phyloP scores from a whole-genome alignment of 2,888 invertebrate genomes.

The Phlogophora meticulosa region DNA sequence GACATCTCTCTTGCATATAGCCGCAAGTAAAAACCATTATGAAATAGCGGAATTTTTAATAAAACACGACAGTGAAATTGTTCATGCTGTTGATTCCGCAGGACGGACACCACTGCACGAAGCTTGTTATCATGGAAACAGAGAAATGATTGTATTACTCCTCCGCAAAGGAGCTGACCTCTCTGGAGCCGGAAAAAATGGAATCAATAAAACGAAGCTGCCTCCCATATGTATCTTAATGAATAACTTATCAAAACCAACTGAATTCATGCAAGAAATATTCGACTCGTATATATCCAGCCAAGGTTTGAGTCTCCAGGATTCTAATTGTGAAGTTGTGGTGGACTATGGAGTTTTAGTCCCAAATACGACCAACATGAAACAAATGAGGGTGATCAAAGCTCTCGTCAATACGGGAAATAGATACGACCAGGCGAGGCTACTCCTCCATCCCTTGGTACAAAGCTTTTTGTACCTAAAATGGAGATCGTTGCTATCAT shows the following conservation, averaged over 20 bases:
- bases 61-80: slow-evolving; percentile 73
- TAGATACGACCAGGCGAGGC: slow-evolving; percentile 77
- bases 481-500: slow-evolving; percentile 86
- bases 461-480: slow-evolving; percentile 89
- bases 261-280: slow-evolving; percentile 83
- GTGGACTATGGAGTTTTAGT: slow-evolving; percentile 83
- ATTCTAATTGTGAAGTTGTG: slow-evolving; percentile 76
- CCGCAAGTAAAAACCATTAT: slow-evolving; percentile 77
- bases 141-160: slow-evolving; percentile 84
- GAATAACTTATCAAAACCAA: slow-evolving; percentile 83
- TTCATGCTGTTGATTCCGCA: slow-evolving; percentile 50
- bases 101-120: slow-evolving; percentile 70
- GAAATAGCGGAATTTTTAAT: slow-evolving; percentile 76
- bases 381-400: slow-evolving; percentile 86
- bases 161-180: slow-evolving; percentile 79
- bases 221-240: slow-evolving; percentile 83
- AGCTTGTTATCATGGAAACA: slow-evolving; percentile 85
- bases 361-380: slow-evolving; percentile 71
- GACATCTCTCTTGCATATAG: slow-evolving; percentile 72
- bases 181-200: slow-evolving; percentile 30
- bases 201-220: slow-evolving; percentile 51
- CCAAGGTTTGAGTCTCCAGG: slow-evolving; percentile 75
- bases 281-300: slow-evolving; percentile 84
- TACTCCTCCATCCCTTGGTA: slow-evolving; percentile 88
- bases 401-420: slow-evolving; percentile 85